These are phyloP conservation scores for Hippocampus zosterae DNA, from an alignment of 2,113 vertebrate species.

Conservation along the genomic window DNA sequence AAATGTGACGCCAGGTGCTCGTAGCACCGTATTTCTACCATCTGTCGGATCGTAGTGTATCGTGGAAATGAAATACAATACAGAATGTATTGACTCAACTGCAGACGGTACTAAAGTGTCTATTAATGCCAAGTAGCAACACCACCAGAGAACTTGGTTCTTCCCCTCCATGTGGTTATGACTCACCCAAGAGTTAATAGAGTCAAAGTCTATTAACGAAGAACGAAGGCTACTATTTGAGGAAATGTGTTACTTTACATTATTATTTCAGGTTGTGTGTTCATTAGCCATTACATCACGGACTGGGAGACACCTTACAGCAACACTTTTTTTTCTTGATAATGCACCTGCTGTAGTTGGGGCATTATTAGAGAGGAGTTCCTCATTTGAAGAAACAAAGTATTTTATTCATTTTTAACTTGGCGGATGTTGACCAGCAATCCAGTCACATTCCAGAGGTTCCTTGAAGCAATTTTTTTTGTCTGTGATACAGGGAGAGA, in stretches of 20 bases:
- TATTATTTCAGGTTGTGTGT: background rate
- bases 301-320: background rate
- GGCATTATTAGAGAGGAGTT: too few relatives aligned
- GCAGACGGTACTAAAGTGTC: background rate
- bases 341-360: too few relatives aligned
- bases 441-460: background rate
- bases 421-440: background rate
- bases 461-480: background rate
- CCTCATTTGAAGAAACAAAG: background rate
- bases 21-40: background rate
- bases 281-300: background rate
- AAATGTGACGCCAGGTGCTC: background rate
- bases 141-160: background rate
- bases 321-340: too few relatives aligned
- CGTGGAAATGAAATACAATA: background rate
- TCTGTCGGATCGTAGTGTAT: background rate
- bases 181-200: background rate
- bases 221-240: background rate
- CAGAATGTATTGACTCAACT: background rate
- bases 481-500: background rate
- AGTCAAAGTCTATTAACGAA: background rate
- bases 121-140: background rate
- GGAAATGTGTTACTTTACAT: background rate
- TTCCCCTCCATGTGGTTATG: background rate
- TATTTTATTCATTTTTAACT: background rate